These are phyloP conservation scores for Anguilla obscura DNA, from an alignment of 2,797 vertebrate genomes.

Conservation along the genomic window DNA sequence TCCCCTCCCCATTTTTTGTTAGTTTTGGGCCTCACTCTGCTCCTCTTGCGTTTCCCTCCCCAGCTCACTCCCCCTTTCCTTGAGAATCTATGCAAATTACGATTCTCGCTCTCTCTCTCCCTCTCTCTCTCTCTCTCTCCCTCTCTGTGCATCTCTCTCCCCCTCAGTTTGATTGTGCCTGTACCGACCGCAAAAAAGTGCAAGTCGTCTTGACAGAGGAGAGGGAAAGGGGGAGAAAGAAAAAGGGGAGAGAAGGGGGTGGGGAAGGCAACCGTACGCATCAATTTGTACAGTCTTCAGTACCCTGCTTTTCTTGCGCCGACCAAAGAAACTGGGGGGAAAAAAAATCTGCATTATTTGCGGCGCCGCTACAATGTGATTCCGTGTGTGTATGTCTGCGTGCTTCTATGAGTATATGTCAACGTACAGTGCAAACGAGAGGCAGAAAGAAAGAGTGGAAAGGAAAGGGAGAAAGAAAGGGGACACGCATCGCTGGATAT, in stretches of 20 bases:
- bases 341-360: constrained; percentile 66
- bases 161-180: constrained; percentile 69
- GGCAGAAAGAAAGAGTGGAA: constrained; percentile 58
- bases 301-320: constrained; percentile 71
- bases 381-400: constrained; percentile 51
- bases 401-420: constrained; percentile 68
- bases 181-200: constrained; percentile 71
- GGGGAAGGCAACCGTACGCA: constrained; percentile 71
- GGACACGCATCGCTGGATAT: constrained; percentile 76
- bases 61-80: constrained; percentile 60
- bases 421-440: constrained; percentile 69
- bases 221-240: constrained; percentile 64
- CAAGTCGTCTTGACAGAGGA: constrained; percentile 72
- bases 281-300: constrained; percentile 81
- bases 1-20: constrained; percentile 65
- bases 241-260: constrained; percentile 66
- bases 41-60: constrained; percentile 59
- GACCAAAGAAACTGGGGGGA: constrained; percentile 55
- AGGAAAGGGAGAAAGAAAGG: constrained; percentile 55
- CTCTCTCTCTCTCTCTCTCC: constrained; percentile 45
- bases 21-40: constrained; percentile 69
- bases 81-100: constrained; percentile 70
- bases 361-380: constrained; percentile 68
- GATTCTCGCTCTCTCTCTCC: constrained; percentile 65
- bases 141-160: constrained; percentile 67